Percentiles rank a stretch among this genome's conserved stretches.
phyloP scores from a whole-genome alignment of 2,888 invertebrate genomes.

The Fragum whitleyi region DNA sequence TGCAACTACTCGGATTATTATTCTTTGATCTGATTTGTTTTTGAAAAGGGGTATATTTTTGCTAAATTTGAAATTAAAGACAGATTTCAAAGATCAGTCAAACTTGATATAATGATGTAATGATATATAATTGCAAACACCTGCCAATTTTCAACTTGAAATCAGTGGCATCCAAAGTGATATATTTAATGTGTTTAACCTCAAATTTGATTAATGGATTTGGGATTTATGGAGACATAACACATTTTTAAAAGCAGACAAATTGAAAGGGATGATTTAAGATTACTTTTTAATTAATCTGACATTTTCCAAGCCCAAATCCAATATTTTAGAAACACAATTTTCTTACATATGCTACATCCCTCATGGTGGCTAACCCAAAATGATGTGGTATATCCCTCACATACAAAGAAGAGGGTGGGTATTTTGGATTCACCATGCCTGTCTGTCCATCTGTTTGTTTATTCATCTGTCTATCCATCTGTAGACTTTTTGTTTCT shows the following conservation, averaged over 20 bases:
- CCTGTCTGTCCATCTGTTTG: no score
- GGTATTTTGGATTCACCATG: no score
- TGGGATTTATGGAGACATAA: not conserved
- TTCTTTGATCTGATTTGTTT: no score
- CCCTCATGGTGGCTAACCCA: no score
- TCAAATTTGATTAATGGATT: not conserved
- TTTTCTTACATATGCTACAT: no score
- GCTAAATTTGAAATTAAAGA: not conserved
- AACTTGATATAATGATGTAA: constrained; percentile 26
- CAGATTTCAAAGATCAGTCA: not conserved
- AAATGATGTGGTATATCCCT: no score
- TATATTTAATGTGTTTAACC: constrained; percentile 4
- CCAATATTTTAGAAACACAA: no score
- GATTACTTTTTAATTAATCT: not conserved
- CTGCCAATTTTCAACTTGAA: constrained; percentile 21
- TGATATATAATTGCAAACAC: constrained; percentile 36
- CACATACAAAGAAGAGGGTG: no score
- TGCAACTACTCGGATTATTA: no score
- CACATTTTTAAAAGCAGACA: constrained; percentile 4
- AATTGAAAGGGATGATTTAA: not conserved
- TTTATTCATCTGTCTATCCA: no score
- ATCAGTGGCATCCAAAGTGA: constrained; percentile 1
- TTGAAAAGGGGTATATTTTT: not conserved
- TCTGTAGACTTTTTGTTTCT: no score
- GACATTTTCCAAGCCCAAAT: no score